A percentile compares a stretch with the other conserved stretches of the same genome.
phyloP scores from a whole-genome alignment of 2,113 vertebrate genomes.

The Pterophyllum scalare region DNA sequence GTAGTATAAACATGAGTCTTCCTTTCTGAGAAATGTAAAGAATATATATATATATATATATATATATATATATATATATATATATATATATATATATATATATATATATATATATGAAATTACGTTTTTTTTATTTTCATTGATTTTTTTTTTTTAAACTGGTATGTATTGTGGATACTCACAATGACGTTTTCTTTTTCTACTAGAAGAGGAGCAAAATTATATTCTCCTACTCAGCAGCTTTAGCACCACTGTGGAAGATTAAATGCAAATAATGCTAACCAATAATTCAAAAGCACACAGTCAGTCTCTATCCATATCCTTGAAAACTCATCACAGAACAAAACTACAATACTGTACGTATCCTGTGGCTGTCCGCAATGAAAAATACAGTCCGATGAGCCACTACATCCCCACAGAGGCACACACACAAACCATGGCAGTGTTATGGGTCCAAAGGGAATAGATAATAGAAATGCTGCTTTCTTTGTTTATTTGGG shows the following conservation, averaged over 20 bases:
- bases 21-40: constrained; percentile 87
- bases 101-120: neutral
- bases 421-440: constrained; percentile 72
- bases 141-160: constrained; percentile 57
- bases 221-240: constrained; percentile 73
- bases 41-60: constrained; percentile 70
- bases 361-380: constrained; percentile 61
- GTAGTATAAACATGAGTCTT: constrained; percentile 90
- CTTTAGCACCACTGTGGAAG: constrained; percentile 84
- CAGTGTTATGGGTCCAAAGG: constrained; percentile 84
- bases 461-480: constrained; percentile 77
- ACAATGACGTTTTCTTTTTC: constrained; percentile 51
- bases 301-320: constrained; percentile 46
- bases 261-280: constrained; percentile 69
- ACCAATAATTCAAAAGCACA: constrained; percentile 73
- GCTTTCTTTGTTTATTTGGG: constrained; percentile 69
- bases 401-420: constrained; percentile 57
- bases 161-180: constrained; percentile 73
- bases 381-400: constrained; percentile 62
- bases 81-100: too few species aligned
- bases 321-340: constrained; percentile 48
- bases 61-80: too few species aligned
- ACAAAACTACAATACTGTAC: constrained; percentile 53
- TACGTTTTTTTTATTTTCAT: constrained; percentile 10
- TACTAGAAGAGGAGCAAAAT: constrained; percentile 63